Base-by-base conservation (phyloP, 2,888 invertebrate genomes). In the Gnatocerus cornutus region DNA sequence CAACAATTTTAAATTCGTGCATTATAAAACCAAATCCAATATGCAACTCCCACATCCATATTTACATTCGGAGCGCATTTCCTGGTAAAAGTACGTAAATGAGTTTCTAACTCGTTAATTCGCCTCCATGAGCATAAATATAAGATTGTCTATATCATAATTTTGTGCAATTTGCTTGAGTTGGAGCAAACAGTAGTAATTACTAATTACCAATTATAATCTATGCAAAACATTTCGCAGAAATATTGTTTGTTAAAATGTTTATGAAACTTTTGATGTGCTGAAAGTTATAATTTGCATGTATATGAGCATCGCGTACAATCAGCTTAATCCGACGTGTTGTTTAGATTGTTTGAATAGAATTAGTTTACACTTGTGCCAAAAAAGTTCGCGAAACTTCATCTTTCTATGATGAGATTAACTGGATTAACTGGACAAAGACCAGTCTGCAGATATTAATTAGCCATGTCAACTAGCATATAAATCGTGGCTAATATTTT, bases 241-340 rank as follows among this genome's bases (percentile, higher is more conserved):
- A 33, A 55, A 55, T 39, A 55, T 55, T 21, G 53, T 55, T 41
- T 39, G 55, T 55, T 55, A 55, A 55, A 55, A 55, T 56, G 43
- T 43, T 56, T 56, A 53, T 39, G 41, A 56, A 56, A 43, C 10
- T 43, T 56, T 56, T 16, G 43, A 43, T 56, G 56, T 56, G 56
- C 12, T 56, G 16, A 12, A 43, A 43, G 56, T 56, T 16, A 41
- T 41, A 56, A 56, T 56, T 56, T 56, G 56, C 43, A 56, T 43
- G 56, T 56, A 56, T 56, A 56, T 56, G 56, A 56, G 39, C 16
- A 21, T 53, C 30, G 16, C 56, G 12, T 56, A 56, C 50, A 50
- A 50, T 48, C 27, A 56, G 43, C 27, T 43, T 9, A 56, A 43
- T 21, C 27, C 29, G 8, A 29, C 41, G n/a, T 43, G 43, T 56